phyloP scores from a whole-genome alignment of 2,797 vertebrate species.

The Epinephelus malabaricus region DNA sequence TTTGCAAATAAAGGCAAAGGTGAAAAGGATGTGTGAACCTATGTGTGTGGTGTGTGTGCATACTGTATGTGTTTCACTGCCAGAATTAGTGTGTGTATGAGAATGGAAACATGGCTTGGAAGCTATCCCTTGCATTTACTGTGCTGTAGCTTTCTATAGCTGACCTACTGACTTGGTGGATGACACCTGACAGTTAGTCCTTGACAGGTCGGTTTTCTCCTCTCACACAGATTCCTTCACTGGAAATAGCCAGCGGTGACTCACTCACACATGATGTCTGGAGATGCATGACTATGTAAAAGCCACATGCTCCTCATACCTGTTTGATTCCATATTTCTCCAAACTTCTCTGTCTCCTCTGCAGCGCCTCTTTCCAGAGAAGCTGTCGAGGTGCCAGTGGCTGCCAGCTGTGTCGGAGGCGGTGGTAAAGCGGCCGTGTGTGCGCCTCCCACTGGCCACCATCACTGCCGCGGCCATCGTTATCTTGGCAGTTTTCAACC shows the following conservation, averaged over 20 bases:
- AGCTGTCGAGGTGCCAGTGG: constrained; percentile 81
- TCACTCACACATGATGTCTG: constrained; percentile 45
- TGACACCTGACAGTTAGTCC: constrained; percentile 38
- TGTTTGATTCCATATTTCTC: constrained; percentile 21
- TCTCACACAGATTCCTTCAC: constrained; percentile 43
- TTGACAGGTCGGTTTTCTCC: constrained; percentile 24
- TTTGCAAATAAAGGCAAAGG: background rate
- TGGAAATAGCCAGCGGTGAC: constrained; percentile 61
- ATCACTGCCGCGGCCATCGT: constrained; percentile 89
- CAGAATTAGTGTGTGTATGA: constrained; percentile 32
- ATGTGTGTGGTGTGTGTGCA: background rate
- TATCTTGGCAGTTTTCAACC: constrained; percentile 89
- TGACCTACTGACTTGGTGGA: constrained; percentile 19
- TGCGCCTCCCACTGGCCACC: constrained; percentile 90
- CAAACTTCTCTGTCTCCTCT: constrained; percentile 12
- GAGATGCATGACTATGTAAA: constrained; percentile 29
- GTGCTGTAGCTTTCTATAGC: constrained; percentile 41
- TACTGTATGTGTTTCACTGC: background rate
- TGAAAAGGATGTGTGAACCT: background rate
- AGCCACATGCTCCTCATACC: constrained; percentile 28
- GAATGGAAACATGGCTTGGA: constrained; percentile 31
- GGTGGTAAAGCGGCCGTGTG: constrained; percentile 90
- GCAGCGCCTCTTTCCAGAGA: constrained; percentile 89
- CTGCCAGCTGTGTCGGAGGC: constrained; percentile 88
- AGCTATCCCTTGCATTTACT: constrained; percentile 16